Conservation (phyloP, 2,797 vertebrate species). For the Allobates femoralis region DNA sequence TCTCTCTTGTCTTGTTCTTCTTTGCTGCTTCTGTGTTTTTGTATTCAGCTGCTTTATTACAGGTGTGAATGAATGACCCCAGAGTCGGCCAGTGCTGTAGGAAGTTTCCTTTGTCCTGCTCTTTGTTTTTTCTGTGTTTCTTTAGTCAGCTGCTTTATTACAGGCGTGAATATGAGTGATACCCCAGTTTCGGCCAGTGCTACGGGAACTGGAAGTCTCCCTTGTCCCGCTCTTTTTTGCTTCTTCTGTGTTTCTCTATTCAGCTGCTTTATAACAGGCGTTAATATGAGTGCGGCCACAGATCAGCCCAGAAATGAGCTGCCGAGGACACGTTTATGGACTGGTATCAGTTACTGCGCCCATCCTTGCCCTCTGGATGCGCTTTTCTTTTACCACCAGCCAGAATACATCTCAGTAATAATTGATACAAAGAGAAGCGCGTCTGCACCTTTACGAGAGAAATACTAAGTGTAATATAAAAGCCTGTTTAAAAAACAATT, state of each 20-base stretch:
- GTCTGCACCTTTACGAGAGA: constrained; percentile 35
- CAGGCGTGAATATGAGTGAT: too few relatives aligned
- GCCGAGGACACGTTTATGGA: not conserved
- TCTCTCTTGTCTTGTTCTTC: too few relatives aligned
- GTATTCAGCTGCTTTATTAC: too few relatives aligned
- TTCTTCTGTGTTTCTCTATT: not conserved
- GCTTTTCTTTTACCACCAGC: constrained; percentile 1
- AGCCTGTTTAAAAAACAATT: constrained; percentile 36
- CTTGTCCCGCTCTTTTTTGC: too few relatives aligned
- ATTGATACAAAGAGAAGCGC: constrained; percentile 14
- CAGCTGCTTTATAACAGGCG: not conserved
- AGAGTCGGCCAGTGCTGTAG: too few relatives aligned
- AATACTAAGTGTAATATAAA: constrained; percentile 22
- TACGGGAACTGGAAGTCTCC: too few relatives aligned
- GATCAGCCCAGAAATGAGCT: not conserved
- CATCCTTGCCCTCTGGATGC: not conserved
- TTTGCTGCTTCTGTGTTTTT: too few relatives aligned
- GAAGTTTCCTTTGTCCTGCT: too few relatives aligned
- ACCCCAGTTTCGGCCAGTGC: too few relatives aligned
- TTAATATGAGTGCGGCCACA: not conserved
- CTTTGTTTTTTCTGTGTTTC: too few relatives aligned
- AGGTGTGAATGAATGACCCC: too few relatives aligned
- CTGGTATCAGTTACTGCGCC: not conserved
- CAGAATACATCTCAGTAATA: constrained; percentile 33
- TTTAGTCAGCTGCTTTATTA: too few relatives aligned